A percentile compares a stretch with the other conserved stretches of the same genome.
phyloP scores from a whole-genome alignment of 1,140 invertebrate genomes.

The Anoplolepis gracilipes region DNA sequence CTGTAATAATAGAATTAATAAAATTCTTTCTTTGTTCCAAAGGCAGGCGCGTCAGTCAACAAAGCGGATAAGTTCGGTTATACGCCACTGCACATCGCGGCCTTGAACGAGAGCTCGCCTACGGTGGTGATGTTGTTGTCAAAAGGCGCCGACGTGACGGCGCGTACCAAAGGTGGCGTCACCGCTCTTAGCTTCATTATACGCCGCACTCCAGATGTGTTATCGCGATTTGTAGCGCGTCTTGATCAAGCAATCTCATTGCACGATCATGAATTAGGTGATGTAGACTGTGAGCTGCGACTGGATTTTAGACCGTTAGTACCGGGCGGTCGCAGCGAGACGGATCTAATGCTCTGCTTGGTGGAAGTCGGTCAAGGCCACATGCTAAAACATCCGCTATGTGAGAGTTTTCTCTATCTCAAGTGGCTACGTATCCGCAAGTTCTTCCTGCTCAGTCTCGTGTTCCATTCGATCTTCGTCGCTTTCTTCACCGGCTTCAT shows the following conservation, averaged over 20 bases:
- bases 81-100: constrained; percentile 93
- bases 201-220: constrained; percentile 92
- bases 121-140: constrained; percentile 91
- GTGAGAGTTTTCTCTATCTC: constrained; percentile 92
- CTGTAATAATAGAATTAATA: neutral
- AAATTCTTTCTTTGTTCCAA: constrained; percentile 76
- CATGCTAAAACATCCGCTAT: constrained; percentile 92
- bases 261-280: constrained; percentile 93
- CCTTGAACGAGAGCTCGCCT: constrained; percentile 92
- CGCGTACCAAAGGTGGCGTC: constrained; percentile 92
- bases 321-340: constrained; percentile 89
- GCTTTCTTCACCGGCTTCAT: constrained; percentile 90
- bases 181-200: constrained; percentile 93
- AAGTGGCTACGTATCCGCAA: constrained; percentile 94
- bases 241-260: constrained; percentile 92
- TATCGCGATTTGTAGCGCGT: constrained; percentile 89
- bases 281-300: constrained; percentile 93
- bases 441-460: constrained; percentile 92
- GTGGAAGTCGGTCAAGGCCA: constrained; percentile 92
- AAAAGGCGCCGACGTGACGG: constrained; percentile 93
- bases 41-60: constrained; percentile 92
- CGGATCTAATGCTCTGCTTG: constrained; percentile 90
- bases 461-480: constrained; percentile 92
- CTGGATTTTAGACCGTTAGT: constrained; percentile 91
- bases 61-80: constrained; percentile 92